These are phyloP conservation scores for Brachionus plicatilis DNA, from an alignment of 1,140 invertebrate species.

Conservation along the genomic window DNA sequence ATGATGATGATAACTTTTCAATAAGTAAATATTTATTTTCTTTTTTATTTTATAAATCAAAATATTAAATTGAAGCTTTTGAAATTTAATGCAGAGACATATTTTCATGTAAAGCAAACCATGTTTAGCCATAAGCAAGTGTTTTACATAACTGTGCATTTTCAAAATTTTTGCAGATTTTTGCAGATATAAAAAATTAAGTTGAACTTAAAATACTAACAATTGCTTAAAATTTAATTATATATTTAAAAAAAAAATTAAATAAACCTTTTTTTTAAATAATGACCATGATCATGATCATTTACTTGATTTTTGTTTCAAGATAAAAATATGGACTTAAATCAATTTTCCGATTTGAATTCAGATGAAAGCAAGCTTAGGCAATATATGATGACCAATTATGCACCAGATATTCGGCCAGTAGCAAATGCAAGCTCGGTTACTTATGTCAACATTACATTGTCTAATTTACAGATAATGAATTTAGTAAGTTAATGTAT, in stretches of 20 bases:
- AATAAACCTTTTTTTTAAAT: background rate
- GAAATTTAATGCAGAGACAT: no score
- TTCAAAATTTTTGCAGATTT: no score
- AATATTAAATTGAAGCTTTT: no score
- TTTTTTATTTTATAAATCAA: background rate
- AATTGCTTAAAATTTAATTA: no score
- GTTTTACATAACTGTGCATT: no score
- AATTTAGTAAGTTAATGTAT: background rate
- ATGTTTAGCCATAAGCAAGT: no score
- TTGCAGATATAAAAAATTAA: no score
- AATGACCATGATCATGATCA: no score
- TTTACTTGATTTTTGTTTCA: no score
- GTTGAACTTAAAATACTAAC: no score
- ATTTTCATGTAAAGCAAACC: background rate
- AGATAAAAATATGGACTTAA: background rate
- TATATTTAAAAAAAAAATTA: no score
- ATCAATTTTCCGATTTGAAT: background rate
- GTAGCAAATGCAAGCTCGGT: background rate
- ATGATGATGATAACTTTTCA: background rate
- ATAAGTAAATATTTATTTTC: background rate
- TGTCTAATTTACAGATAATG: conserved; percentile 38
- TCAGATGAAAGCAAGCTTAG: conserved; percentile 21
- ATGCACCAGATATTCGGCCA: conserved; percentile 6
- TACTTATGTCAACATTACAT: conserved; percentile 9
- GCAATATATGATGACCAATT: background rate